phyloP scores from a whole-genome alignment of 2,113 vertebrate genomes.

The Oreochromis aureus region DNA sequence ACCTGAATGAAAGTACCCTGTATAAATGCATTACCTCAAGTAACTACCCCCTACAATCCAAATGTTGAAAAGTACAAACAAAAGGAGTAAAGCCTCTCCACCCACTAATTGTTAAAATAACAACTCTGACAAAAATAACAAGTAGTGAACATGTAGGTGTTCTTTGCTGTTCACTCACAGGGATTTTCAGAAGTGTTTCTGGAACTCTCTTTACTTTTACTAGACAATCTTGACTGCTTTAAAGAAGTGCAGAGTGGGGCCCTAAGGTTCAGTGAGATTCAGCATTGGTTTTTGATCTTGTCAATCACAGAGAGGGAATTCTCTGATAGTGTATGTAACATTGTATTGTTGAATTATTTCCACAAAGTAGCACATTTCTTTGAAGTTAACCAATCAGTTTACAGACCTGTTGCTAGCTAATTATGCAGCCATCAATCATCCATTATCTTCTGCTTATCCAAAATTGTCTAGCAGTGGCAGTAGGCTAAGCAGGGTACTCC shows the following conservation, averaged over 20 bases:
- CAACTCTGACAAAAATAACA: neutral
- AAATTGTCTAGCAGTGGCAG: neutral
- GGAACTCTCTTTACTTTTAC: neutral
- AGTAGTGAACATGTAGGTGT: neutral
- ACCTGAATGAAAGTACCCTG: neutral
- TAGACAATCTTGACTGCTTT: neutral
- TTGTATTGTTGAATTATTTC: neutral
- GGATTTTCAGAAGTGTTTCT: neutral
- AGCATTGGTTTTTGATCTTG: neutral
- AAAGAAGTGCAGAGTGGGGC: neutral
- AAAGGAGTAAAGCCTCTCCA: neutral
- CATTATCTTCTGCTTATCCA: neutral
- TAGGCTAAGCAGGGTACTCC: neutral
- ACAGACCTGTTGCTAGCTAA: neutral
- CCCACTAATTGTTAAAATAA: neutral
- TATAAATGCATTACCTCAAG: neutral
- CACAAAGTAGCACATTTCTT: neutral
- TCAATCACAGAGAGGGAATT: neutral
- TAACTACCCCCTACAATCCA: neutral
- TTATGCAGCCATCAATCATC: neutral
- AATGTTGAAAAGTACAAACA: neutral
- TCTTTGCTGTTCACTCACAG: neutral
- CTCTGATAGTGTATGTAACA: neutral
- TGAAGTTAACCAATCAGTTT: neutral
- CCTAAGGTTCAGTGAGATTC: neutral